Percentiles rank a stretch among this genome's conserved stretches.
These are phyloP conservation scores for Zingel zingel DNA, from an alignment of 2,113 vertebrate genomes.

Conservation along the genomic window DNA sequence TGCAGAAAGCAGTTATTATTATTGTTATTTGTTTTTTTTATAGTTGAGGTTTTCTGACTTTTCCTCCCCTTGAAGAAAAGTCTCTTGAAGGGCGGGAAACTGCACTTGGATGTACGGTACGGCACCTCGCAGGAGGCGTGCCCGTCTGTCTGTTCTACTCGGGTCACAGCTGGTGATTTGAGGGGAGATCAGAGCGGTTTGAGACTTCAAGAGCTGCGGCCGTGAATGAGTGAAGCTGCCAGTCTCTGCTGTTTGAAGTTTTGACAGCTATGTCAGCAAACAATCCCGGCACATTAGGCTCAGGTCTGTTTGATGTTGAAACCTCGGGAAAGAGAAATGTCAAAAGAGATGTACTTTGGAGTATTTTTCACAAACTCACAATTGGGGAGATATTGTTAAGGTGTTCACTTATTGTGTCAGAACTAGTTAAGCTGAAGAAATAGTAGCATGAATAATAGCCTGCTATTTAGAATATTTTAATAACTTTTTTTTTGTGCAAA, in stretches of 20 bases:
- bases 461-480: slow-evolving; percentile 69
- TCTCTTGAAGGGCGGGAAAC: slow-evolving; percentile 67
- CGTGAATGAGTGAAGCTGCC: slow-evolving; percentile 72
- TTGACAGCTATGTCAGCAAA: slow-evolving; percentile 83
- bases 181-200: slow-evolving; percentile 73
- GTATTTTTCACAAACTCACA: slow-evolving; percentile 47
- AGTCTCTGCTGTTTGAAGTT: slow-evolving; percentile 81
- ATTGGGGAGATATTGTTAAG: slow-evolving; percentile 60
- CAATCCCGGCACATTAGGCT: slow-evolving; percentile 76
- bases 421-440: slow-evolving; percentile 61
- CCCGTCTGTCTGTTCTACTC: slow-evolving; percentile 78
- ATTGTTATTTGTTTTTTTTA: slow-evolving; percentile 66
- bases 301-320: slow-evolving; percentile 78
- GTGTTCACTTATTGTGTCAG: slow-evolving; percentile 61
- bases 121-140: slow-evolving; percentile 76
- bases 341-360: slow-evolving; percentile 64
- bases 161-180: slow-evolving; percentile 72
- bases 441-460: slow-evolving; percentile 57
- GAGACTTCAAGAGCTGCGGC: slow-evolving; percentile 70
- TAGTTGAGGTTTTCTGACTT: slow-evolving; percentile 42
- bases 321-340: slow-evolving; percentile 60
- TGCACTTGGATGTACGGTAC: slow-evolving; percentile 39
- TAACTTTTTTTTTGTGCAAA: slow-evolving; percentile 34
- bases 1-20: slow-evolving; percentile 44
- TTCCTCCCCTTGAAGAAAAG: slow-evolving; percentile 52